Base-by-base conservation (phyloP, 53 echinoderm and acorn worm species). In the Holothuria leucospilota region DNA sequence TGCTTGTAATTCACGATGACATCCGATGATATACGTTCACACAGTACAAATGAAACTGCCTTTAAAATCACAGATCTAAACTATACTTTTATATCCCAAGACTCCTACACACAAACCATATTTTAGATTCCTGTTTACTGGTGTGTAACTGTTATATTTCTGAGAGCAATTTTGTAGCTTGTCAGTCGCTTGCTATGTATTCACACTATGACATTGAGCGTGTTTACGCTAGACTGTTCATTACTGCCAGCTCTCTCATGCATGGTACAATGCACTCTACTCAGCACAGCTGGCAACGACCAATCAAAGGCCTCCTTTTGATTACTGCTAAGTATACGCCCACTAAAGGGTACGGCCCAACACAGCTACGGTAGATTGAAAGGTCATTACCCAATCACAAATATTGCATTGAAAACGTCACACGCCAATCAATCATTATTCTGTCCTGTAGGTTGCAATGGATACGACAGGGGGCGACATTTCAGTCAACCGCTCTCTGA, bases 261-360 rank as follows among this genome's bases (percentile, higher is more conserved):
- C 80, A 61, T 58, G 59, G 56, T 59, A 80, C 59, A 59, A 34
- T 59, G 59, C 80, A 59, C 56, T 24, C 80, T 21, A 59, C 18
- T 80, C 79, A 59, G 85, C 91, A 91, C 92, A 94, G 88, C 85
- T 90, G 85, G 72, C 75, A 62, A 83, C 92, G 82, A 84, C 96
- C 93, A 96, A 93, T 93, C 62, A 85, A 49, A 78, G 75, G 53
- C 41, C 93, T 71, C 85, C 70, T 69, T 85, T 90, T 89, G 95
- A 95, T 95, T 95, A 94, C 1, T 51, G 72, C 11, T 13, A 75
- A 75, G 51, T 49, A 46, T 52, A 49, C 75, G 75, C 75, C 75
- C 27, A 75, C 75, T 46, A 40, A 52, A 52, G 23, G 75, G 75
- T 16, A 27, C n/a, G 75, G 75, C 49, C 40, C 51, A 51, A 1